Evolutionary conservation across 2,888 invertebrate genomes (phyloP).

Genomic region (Onchidella celtica): DNA sequence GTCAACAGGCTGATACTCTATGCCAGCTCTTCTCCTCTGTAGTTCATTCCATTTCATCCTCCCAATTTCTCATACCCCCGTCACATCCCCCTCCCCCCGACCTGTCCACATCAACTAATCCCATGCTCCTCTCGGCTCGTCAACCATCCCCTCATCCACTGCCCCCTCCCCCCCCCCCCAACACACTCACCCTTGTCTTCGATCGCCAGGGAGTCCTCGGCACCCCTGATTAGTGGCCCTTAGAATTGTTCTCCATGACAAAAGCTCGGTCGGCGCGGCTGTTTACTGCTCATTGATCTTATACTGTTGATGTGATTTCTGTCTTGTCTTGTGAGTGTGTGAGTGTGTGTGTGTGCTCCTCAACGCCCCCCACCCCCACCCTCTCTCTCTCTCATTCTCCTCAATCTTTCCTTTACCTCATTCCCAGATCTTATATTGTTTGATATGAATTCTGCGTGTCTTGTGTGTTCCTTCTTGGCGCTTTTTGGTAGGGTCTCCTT

Average conservation of each 20-base stretch:
- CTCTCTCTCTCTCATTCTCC: no score
- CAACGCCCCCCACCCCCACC: no score
- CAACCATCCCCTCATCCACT: neutral
- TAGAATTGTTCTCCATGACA: conserved; percentile 32
- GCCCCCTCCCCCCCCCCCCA: neutral
- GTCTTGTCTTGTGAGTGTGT: no score
- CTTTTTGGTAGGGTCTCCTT: no score
- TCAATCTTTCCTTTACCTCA: no score
- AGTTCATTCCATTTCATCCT: neutral
- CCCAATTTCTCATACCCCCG: neutral
- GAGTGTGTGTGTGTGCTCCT: no score
- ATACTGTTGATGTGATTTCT: conserved; percentile 14
- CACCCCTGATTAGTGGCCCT: conserved; percentile 27
- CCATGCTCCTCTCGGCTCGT: neutral
- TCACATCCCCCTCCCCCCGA: neutral
- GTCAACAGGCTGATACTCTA: no score
- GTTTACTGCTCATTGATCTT: conserved; percentile 32
- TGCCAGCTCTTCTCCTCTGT: neutral
- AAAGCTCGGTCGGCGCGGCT: conserved; percentile 25
- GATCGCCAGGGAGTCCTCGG: conserved; percentile 8
- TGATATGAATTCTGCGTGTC: no score
- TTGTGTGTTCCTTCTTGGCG: no score
- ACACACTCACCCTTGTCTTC: neutral
- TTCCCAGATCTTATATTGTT: no score
- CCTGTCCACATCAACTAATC: neutral